Base-by-base conservation (phyloP, 2,113 vertebrate species). In the Phylloscopus trochiloides region DNA sequence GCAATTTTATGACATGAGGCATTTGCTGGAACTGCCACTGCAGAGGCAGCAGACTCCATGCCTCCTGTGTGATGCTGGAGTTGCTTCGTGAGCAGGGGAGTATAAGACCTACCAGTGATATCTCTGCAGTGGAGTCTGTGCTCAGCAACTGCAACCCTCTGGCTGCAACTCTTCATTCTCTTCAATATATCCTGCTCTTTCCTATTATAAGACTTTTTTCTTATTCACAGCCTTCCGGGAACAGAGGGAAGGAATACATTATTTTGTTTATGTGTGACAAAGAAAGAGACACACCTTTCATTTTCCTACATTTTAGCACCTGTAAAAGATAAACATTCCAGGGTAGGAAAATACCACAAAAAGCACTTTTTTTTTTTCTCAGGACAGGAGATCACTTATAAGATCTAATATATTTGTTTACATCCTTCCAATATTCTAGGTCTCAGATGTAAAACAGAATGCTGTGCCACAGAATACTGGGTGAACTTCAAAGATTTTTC, bases 401-500 rank as follows among this genome's bases (percentile, higher is more conserved):
- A 74, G 32, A 77, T 29, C 25, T 70, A 51, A 43, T 51, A 1
- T n/a, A 3, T n/a, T 42, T 47, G 34, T 86, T 75, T 58, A 2
- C 5, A 14, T 67, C 14, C 14, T 82, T 66, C 31, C 55, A 32
- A 14, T 48, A 18, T 47, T 12, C 68, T 40, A 48, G 43, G 12
- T 79, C 34, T 75, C 38, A n/a, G 24, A 40, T 63, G 6, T 66
- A 61, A 71, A 65, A 31, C 19, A 25, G 22, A 78, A n/a, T 34
- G 8, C 31, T n/a, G 19, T 71, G 38, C 47, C 1, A 4, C 20
- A 65, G 77, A 80, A 57, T 70, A 34, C 6, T n/a, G n/a, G 13
- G 28, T 50, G 10, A 73, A 86, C 65, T 31, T 91, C n/a, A 32
- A 68, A 68, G 50, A n/a, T 47, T 84, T 86, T 91, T 79, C n/a